Conservation (phyloP, 2,113 vertebrate genomes). For the Lepisosteus oculatus region DNA sequence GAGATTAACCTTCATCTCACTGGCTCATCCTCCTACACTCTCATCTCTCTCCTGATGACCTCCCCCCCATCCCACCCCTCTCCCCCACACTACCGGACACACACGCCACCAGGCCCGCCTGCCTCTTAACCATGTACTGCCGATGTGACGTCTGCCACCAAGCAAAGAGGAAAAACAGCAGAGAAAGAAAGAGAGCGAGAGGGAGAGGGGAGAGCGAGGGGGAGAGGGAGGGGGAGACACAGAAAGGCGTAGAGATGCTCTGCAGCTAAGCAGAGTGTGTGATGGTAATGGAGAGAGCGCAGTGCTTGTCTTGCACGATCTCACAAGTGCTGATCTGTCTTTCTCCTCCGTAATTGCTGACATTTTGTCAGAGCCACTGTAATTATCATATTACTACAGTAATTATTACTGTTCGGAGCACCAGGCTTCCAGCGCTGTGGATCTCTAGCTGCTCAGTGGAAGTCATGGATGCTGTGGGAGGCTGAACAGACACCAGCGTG, state of each 20-base stretch:
- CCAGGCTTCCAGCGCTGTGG: too few species aligned
- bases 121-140: constrained; percentile 25
- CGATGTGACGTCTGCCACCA: constrained; percentile 13
- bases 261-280: constrained; percentile 23
- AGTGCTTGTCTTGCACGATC: background rate
- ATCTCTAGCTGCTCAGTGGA: too few species aligned
- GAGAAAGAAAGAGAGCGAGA: constrained; percentile 23
- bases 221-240: constrained; percentile 10
- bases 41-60: constrained; percentile 9
- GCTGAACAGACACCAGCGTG: too few species aligned
- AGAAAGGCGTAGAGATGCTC: constrained; percentile 16
- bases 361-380: background rate
- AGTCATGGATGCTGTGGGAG: too few species aligned
- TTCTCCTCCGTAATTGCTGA: constrained; percentile 6
- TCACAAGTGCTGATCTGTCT: background rate
- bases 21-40: constrained; percentile 17
- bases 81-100: constrained; percentile 13
- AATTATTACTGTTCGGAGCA: background rate
- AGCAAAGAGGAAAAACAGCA: constrained; percentile 15
- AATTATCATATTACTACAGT: background rate
- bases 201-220: constrained; percentile 16
- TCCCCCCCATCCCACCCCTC: background rate
- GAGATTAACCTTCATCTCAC: constrained; percentile 17
- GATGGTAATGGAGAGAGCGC: constrained; percentile 26
- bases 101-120: constrained; percentile 10